A percentile compares a stretch with the other conserved stretches of the same genome.
Conservation (phyloP, 64 coral and sea anemone genomes). For the Acropora yongei region DNA sequence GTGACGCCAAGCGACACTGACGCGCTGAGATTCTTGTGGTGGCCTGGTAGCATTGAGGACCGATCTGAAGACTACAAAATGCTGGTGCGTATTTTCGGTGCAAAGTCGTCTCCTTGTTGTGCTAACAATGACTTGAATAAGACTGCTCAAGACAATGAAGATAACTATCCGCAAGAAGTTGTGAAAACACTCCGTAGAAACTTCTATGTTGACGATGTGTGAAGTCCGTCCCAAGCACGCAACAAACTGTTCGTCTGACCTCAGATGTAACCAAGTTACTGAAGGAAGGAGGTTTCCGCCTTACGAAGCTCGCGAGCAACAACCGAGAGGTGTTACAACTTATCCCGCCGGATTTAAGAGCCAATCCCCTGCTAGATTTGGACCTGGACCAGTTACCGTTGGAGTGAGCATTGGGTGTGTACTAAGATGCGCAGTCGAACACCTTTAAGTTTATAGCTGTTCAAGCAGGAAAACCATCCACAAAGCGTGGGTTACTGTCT, state of each 20-base stretch:
- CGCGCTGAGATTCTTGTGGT: constrained; percentile 34
- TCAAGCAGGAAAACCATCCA: not conserved
- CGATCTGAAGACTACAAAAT: constrained; percentile 19
- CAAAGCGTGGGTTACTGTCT: constrained; percentile 58
- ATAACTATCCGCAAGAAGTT: not conserved
- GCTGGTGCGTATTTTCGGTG: constrained; percentile 48
- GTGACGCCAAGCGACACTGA: constrained; percentile 34
- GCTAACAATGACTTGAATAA: constrained; percentile 9
- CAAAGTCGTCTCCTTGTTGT: constrained; percentile 36
- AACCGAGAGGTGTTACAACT: constrained; percentile 21
- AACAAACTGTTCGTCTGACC: not conserved
- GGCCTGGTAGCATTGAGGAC: not conserved
- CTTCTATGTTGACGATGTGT: constrained; percentile 58
- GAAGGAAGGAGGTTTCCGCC: constrained; percentile 26
- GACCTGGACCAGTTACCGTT: constrained; percentile 50
- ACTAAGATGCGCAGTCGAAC: constrained; percentile 41
- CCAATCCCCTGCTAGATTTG: constrained; percentile 28
- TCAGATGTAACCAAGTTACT: constrained; percentile 23
- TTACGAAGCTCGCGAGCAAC: constrained; percentile 64
- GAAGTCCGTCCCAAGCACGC: constrained; percentile 1
- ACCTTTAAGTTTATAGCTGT: constrained; percentile 43
- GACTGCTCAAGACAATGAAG: constrained; percentile 54
- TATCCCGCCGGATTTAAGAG: constrained; percentile 17
- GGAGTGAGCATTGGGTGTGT: constrained; percentile 55
- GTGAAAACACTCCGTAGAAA: constrained; percentile 14